Conservation (phyloP, 2,797 vertebrate genomes). For the Pempheris klunzingeri region DNA sequence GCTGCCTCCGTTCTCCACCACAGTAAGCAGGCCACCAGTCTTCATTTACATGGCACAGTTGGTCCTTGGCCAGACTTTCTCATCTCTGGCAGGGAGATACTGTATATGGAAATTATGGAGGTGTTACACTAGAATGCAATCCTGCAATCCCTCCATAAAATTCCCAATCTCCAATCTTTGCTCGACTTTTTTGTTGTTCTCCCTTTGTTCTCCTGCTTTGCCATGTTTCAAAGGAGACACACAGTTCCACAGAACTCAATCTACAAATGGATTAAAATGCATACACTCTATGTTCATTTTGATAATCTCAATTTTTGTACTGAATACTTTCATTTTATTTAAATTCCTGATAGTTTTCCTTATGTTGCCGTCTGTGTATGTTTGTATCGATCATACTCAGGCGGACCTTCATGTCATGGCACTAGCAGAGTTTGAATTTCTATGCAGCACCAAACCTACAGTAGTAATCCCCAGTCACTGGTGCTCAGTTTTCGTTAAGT, state of each 20-base stretch:
- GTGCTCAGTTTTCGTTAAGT: slow-evolving; percentile 37
- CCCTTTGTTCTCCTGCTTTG: not conserved
- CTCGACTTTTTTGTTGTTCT: slow-evolving; percentile 28
- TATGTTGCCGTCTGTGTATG: no score
- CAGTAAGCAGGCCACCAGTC: slow-evolving; percentile 74
- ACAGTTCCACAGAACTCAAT: not conserved
- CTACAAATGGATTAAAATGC: not conserved
- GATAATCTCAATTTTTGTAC: not conserved
- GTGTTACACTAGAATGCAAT: slow-evolving; percentile 33
- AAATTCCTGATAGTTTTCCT: not conserved
- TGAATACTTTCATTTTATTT: not conserved
- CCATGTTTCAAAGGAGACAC: slow-evolving; percentile 4
- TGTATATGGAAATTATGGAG: slow-evolving; percentile 59
- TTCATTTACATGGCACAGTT: slow-evolving; percentile 76
- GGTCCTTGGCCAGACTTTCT: slow-evolving; percentile 62
- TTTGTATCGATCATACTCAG: not conserved
- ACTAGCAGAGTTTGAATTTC: not conserved
- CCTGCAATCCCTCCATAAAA: slow-evolving; percentile 11
- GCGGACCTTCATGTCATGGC: not conserved
- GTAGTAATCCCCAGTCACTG: slow-evolving; percentile 9
- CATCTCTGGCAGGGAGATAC: slow-evolving; percentile 58
- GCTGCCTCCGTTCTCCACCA: slow-evolving; percentile 49
- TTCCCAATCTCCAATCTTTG: slow-evolving; percentile 19
- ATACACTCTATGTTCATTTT: not conserved
- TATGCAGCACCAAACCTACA: slow-evolving; percentile 13